A percentile compares a stretch with the other conserved stretches of the same genome.
Evolutionary conservation across 2,797 vertebrate species (phyloP).

Genomic region (Coilia nasus): DNA sequence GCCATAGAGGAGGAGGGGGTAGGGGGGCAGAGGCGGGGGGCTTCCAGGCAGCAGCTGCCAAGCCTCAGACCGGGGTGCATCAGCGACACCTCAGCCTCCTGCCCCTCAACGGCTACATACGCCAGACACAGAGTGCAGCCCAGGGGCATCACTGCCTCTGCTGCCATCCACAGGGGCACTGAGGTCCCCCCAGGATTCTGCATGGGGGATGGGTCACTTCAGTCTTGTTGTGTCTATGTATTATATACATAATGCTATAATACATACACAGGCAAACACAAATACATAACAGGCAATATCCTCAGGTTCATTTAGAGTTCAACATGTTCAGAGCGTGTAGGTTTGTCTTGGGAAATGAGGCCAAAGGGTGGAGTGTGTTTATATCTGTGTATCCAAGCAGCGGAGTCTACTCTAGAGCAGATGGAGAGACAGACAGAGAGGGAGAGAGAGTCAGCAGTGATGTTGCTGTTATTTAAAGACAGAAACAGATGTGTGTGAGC

Average conservation of each 20-base stretch:
- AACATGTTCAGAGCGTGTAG: conserved; percentile 22
- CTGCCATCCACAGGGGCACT: not conserved
- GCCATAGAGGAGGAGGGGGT: not conserved
- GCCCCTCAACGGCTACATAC: not conserved
- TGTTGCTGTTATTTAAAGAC: conserved; percentile 1
- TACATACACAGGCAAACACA: not conserved
- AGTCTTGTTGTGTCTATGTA: not conserved
- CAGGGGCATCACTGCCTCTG: not conserved
- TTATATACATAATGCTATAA: not conserved
- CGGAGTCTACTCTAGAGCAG: conserved; percentile 13
- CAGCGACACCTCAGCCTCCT: conserved; percentile 21
- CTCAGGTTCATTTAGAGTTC: conserved; percentile 42
- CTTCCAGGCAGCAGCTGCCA: conserved; percentile 27
- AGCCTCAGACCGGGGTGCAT: conserved; percentile 7
- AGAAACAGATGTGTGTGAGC: conserved; percentile 25
- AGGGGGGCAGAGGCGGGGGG: not conserved
- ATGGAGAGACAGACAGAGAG: conserved; percentile 14
- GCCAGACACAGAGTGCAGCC: not conserved
- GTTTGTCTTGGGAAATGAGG: conserved; percentile 24
- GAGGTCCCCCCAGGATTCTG: not conserved
- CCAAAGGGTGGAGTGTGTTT: conserved; percentile 9
- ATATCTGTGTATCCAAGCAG: conserved; percentile 30
- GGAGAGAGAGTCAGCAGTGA: not conserved
- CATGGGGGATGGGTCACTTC: not conserved
- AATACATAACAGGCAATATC: not conserved